Conservation (phyloP, 2,113 vertebrate species). For the Asarcornis scutulata region DNA sequence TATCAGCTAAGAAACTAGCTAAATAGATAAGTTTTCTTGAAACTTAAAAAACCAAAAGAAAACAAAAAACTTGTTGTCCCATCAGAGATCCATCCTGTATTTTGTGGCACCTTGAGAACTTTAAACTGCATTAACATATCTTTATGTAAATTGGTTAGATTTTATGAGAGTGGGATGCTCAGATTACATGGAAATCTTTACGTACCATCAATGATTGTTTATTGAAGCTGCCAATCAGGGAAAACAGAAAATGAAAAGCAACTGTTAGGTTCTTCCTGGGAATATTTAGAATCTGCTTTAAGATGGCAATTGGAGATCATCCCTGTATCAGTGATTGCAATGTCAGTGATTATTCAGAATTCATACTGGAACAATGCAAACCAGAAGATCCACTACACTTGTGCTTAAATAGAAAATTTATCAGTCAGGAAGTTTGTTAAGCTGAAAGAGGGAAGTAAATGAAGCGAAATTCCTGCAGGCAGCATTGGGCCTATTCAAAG, state of each 20-base stretch:
- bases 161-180: neutral
- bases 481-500: neutral
- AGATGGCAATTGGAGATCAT: neutral
- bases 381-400: neutral
- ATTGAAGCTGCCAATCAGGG: neutral
- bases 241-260: neutral
- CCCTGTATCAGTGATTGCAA: neutral
- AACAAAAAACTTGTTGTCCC: neutral
- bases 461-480: neutral
- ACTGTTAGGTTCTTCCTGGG: neutral
- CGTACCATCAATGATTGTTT: neutral
- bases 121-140: neutral
- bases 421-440: neutral
- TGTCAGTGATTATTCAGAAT: neutral
- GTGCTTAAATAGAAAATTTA: neutral
- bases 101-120: neutral
- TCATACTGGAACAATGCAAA: neutral
- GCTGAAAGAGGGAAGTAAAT: neutral
- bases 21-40: neutral
- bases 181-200: neutral
- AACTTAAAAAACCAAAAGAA: neutral
- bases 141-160: neutral
- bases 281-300: neutral
- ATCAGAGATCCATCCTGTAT: neutral
- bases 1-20: neutral